Conservation (phyloP, 2,888 invertebrate genomes). For the Apantesis nais region DNA sequence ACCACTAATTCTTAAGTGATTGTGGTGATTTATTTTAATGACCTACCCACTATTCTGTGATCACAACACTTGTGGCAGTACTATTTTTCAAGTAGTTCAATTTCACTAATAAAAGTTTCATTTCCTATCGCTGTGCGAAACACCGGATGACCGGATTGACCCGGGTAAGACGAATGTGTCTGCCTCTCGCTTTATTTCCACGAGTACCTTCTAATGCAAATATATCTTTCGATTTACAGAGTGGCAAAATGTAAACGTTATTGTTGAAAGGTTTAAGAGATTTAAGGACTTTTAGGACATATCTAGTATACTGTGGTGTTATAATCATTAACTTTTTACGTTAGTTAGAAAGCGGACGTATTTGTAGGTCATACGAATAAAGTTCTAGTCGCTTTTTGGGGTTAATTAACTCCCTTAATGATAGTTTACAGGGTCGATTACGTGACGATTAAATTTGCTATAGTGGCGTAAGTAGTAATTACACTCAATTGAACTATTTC, state of each 20-base stretch:
- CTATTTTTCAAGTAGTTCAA: not conserved
- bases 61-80: not conserved
- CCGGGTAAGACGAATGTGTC: constrained; percentile 50
- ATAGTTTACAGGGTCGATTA: not conserved
- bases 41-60: not conserved
- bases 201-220: constrained; percentile 27
- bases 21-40: not conserved
- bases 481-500: not conserved
- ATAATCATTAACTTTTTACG: not conserved
- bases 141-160: constrained; percentile 28
- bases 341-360: not conserved
- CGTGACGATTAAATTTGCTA: not conserved
- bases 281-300: not conserved
- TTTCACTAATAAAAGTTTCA: constrained; percentile 1
- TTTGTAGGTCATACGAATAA: not conserved
- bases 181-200: constrained; percentile 42
- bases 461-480: not conserved
- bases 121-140: constrained; percentile 17
- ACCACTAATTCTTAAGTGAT: too few relatives aligned
- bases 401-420: not conserved
- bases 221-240: constrained; percentile 9
- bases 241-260: constrained; percentile 7
- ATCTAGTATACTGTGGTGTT: not conserved
- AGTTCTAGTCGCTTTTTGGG: not conserved
- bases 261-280: constrained; percentile 1